These are phyloP conservation scores for Anguilla pacifica DNA, from an alignment of 2,797 vertebrate genomes.

Conservation along the genomic window DNA sequence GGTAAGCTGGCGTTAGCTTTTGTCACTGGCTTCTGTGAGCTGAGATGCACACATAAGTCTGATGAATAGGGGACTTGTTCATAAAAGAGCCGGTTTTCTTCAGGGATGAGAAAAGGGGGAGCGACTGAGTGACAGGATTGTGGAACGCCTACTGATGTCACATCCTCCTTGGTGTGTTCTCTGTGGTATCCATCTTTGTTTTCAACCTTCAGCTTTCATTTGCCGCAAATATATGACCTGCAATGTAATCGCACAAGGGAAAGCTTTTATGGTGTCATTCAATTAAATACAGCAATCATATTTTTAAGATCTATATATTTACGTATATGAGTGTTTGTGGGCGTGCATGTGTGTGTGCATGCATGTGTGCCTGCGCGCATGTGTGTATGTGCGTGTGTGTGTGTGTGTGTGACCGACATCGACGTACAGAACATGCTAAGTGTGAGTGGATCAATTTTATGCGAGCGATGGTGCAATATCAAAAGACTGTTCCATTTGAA, in stretches of 20 bases:
- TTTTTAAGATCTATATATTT: slow-evolving; percentile 23
- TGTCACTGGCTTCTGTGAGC: not conserved
- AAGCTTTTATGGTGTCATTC: not conserved
- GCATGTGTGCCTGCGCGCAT: slow-evolving; percentile 22
- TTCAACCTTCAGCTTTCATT: not conserved
- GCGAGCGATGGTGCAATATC: slow-evolving; percentile 51
- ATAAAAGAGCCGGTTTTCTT: slow-evolving; percentile 3
- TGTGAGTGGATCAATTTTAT: slow-evolving; percentile 9
- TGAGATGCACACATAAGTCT: not conserved
- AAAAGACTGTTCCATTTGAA: slow-evolving; percentile 48
- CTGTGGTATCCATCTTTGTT: not conserved
- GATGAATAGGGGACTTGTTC: slow-evolving; percentile 4
- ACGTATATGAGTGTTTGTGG: slow-evolving; percentile 19
- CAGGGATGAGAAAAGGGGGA: not conserved
- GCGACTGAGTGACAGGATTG: not conserved
- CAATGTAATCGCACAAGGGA: not conserved
- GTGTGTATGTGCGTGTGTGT: not conserved
- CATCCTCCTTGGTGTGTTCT: not conserved
- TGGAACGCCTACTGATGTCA: slow-evolving; percentile 15
- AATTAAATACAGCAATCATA: not conserved
- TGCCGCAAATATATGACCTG: not conserved
- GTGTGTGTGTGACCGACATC: not conserved
- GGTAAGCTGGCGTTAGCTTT: not conserved
- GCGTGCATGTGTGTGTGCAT: not conserved
- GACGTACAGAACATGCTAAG: not conserved